Base-by-base conservation (phyloP, 1,140 invertebrate genomes). In the Radopholus similis region DNA sequence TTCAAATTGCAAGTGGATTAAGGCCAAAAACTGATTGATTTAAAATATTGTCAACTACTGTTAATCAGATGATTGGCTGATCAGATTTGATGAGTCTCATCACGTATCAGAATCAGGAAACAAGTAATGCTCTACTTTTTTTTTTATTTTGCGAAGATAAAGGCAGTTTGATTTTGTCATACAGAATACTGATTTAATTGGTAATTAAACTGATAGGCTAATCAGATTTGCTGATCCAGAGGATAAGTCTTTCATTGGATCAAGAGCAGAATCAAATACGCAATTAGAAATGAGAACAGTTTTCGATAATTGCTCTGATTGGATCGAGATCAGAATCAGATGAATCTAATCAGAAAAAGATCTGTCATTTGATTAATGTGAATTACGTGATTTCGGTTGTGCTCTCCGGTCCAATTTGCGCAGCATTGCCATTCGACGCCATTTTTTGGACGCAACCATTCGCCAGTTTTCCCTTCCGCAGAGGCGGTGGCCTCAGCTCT, bases 311-410 rank as follows among this genome's bases (percentile, higher is more conserved):
- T 1, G 38, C 11, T 13, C 38, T 42, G 1, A 42, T 42, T 42
- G 38, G 1, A 42, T 42, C 18, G 11, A 42, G 18, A 42, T 1
- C 18, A 13, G 11, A 42, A 13, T 18, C 38, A 1, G 11, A n/a
- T 42, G 38, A 13, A 13, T 42, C 11, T 13, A 40, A 40, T 40
- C n/a, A n/a, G n/a, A 40, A 13, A 40, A 40, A 40, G n/a, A 42
- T 13, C 11, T 42, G 38, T 18, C 38, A 42, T 42, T 42, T 1
- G 38, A 42, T 13, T 13, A 42, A 42, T 42, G 38, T 18, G 18
- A 57, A 18, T 60, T 44, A 62, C 26, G 71, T 73, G 8, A 73
- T 71, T 64, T 73, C 71, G 0, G 71, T 73, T 18, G 55, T 72
- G 32, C 65, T 71, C 37, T 73, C 68, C 21, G 69, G 59, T 15